Base-by-base conservation (phyloP, 2,113 vertebrate genomes). In the Phrynosoma blainvillii region DNA sequence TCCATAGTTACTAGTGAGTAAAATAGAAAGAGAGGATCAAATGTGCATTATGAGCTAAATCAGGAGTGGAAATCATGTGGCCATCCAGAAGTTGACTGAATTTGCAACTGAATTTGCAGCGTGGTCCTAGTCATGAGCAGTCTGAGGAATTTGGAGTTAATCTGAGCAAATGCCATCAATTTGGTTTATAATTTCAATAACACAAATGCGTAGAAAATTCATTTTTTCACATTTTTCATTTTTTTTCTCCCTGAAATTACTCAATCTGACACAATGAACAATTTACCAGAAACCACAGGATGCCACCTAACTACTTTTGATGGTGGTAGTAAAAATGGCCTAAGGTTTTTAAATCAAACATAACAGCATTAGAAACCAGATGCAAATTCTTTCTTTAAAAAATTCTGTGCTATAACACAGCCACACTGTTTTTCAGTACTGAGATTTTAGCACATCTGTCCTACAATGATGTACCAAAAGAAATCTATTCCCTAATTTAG, bases 271-370 rank as follows among this genome's bases (percentile, higher is more conserved):
- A 78, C n/a, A 40, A 54, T 54, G 27, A 86, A 86, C 75, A 68
- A 68, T 86, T 86, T 86, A 78, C 59, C 40, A 86, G 75, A 68
- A 86, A 70, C 65, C 47, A 23, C 75, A 79, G 30, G 27, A 42
- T n/a, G 3, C 75, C 42, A 32, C 27, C 62, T 54, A 77, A 85
- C 74, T 13, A 25, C 65, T 79, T 59, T 62, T 76, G 52, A 76
- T 85, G 73, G 70, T 70, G 40, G 62, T 23, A 86, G n/a, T 40
- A 86, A 79, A 86, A 79, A 32, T 54, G 62, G 40, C 76, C 30
- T 36, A 27, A 79, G 62, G 76, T 54, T 83, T 86, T 68, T 79
- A 70, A 52, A 70, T 59, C 62, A 77, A 85, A 36, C 30, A 70
- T 52, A 68, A 86, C 16, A 25, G 27, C 36, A 66, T 68, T 66